Conservation (phyloP, 2,113 vertebrate species). For the Xiphophorus couchianus region DNA sequence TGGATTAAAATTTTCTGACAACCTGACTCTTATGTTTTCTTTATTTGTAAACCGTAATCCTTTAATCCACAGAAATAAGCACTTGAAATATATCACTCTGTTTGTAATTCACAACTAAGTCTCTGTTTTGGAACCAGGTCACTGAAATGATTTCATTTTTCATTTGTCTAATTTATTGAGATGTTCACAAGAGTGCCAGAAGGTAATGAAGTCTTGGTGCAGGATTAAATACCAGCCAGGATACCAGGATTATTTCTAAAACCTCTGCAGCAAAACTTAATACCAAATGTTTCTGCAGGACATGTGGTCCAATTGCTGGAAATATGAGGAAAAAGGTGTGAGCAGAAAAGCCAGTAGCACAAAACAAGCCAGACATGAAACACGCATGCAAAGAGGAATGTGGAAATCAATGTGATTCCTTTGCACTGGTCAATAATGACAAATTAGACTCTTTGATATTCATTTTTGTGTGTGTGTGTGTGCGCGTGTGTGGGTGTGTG, state of each 20-base stretch:
- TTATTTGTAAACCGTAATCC: background rate
- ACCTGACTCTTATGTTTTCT: background rate
- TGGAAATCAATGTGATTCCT: background rate
- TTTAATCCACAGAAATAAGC: background rate
- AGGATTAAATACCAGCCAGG: slow-evolving; percentile 23
- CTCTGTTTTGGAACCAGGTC: background rate
- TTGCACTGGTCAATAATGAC: background rate
- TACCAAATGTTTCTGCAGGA: background rate
- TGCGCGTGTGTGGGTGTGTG: background rate
- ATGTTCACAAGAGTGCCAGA: background rate
- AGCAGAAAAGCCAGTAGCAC: too few species aligned
- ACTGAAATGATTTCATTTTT: background rate
- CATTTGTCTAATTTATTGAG: background rate
- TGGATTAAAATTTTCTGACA: too few species aligned
- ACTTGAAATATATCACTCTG: background rate
- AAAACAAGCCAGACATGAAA: background rate
- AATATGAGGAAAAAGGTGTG: background rate
- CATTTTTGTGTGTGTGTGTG: background rate
- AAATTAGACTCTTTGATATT: background rate
- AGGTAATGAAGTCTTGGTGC: slow-evolving; percentile 8
- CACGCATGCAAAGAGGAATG: background rate
- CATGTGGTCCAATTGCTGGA: background rate
- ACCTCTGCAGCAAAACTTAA: background rate
- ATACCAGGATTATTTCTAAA: background rate
- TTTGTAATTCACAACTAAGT: background rate